Conservation (phyloP, 2,113 vertebrate species). For the Cynocephalus volans region DNA sequence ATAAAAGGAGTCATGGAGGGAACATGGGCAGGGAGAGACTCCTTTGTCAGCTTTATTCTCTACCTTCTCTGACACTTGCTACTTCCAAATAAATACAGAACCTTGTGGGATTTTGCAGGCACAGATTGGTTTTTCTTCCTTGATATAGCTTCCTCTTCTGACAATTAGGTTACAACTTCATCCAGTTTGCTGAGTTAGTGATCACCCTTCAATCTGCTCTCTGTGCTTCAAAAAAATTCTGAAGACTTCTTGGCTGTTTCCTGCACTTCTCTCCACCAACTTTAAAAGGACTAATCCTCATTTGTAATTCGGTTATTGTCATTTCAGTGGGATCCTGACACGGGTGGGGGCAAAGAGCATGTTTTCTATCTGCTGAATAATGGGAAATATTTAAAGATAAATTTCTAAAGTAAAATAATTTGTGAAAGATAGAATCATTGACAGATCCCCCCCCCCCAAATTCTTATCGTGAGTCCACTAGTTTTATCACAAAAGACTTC, state of each 20-base stretch:
- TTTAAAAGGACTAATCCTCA: background rate
- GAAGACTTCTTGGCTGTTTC: background rate
- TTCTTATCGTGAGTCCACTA: background rate
- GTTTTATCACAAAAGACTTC: background rate
- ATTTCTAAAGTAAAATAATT: background rate
- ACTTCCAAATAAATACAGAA: background rate
- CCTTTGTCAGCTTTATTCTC: background rate
- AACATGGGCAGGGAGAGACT: background rate
- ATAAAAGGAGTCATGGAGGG: background rate
- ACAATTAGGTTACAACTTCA: background rate
- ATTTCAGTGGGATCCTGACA: background rate
- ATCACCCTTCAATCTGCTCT: background rate
- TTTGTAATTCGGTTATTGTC: background rate
- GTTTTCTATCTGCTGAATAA: background rate
- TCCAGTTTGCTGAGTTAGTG: background rate
- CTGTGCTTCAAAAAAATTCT: background rate
- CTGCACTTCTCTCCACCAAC: background rate
- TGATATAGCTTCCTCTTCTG: background rate
- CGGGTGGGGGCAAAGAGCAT: too few relatives aligned
- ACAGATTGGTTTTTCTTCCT: background rate
- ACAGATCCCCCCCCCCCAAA: rapidly evolving
- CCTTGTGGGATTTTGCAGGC: too few relatives aligned
- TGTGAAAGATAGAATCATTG: background rate
- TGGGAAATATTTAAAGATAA: background rate
- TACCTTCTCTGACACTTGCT: background rate